phyloP scores from a whole-genome alignment of 1,140 invertebrate genomes.

The Caenorhabditis remanei region DNA sequence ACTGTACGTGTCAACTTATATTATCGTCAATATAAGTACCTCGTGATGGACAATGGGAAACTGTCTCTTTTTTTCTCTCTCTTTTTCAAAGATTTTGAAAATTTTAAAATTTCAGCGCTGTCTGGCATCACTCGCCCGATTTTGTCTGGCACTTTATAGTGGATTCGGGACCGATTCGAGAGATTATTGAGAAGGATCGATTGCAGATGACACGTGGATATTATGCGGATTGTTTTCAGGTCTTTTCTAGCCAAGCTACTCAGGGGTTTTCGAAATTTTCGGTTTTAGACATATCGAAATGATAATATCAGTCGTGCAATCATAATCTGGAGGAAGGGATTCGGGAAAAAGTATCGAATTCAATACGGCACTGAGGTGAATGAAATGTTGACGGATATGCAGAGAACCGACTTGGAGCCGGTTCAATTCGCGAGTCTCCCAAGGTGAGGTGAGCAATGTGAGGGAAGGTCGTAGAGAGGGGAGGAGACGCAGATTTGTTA shows the following conservation, averaged over 20 bases:
- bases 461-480: too few relatives aligned
- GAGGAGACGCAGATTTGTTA: slow-evolving; percentile 5
- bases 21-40: slow-evolving; percentile 40
- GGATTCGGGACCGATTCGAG: slow-evolving; percentile 29
- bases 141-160: slow-evolving; percentile 54
- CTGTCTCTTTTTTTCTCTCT: not conserved
- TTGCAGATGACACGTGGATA: slow-evolving; percentile 34
- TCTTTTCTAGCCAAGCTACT: not conserved
- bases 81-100: not conserved
- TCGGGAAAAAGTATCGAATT: slow-evolving; percentile 51
- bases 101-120: slow-evolving; percentile 43
- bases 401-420: slow-evolving; percentile 39
- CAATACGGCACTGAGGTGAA: slow-evolving; percentile 25
- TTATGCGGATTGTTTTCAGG: slow-evolving; percentile 60
- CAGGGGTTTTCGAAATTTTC: not conserved
- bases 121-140: slow-evolving; percentile 48
- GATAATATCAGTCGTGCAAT: slow-evolving; percentile 29
- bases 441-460: slow-evolving; percentile 46
- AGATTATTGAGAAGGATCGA: slow-evolving; percentile 42
- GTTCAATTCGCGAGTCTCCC: slow-evolving; percentile 39
- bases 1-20: slow-evolving; percentile 21
- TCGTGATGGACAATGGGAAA: slow-evolving; percentile 10
- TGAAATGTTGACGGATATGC: slow-evolving; percentile 43
- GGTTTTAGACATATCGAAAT: slow-evolving; percentile 36
- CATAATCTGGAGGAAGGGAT: slow-evolving; percentile 58